Percentiles rank a stretch among this genome's conserved stretches.
phyloP scores from a whole-genome alignment of 2,888 invertebrate species.

The Esperia sulphurella region DNA sequence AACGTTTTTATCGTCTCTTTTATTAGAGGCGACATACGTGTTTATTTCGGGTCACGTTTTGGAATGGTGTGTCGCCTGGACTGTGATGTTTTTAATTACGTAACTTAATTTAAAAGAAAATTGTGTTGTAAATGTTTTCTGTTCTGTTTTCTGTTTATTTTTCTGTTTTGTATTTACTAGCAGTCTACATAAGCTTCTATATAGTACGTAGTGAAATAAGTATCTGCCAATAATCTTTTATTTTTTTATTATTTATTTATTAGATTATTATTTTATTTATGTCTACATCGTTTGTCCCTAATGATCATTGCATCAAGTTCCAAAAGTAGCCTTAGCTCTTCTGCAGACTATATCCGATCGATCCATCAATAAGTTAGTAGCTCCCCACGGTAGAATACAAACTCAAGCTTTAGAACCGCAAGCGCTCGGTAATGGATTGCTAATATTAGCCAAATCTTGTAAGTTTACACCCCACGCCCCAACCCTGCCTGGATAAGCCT shows the following conservation, averaged over 20 bases:
- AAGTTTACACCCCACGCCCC: slow-evolving; percentile 49
- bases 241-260: too few species aligned
- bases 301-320: neutral
- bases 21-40: slow-evolving; percentile 24
- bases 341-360: slow-evolving; percentile 5
- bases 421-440: slow-evolving; percentile 65
- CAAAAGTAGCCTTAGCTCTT: neutral
- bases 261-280: too few species aligned
- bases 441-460: slow-evolving; percentile 75
- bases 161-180: too few species aligned
- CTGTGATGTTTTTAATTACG: neutral
- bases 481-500: slow-evolving; percentile 47
- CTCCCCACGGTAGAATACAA: slow-evolving; percentile 12
- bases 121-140: too few species aligned
- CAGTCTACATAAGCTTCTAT: too few species aligned
- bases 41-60: slow-evolving; percentile 16
- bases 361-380: slow-evolving; percentile 18
- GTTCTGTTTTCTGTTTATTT: too few species aligned
- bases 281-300: too few species aligned
- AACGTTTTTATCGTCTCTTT: slow-evolving; percentile 43
- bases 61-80: neutral
- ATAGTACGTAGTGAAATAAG: too few species aligned
- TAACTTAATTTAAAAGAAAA: neutral
- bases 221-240: too few species aligned
- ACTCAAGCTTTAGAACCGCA: slow-evolving; percentile 27